Percentiles rank a stretch among this genome's conserved stretches.
These are phyloP conservation scores for Lissonota sp. DNA, from an alignment of 2,888 invertebrate genomes.

Conservation along the genomic window DNA sequence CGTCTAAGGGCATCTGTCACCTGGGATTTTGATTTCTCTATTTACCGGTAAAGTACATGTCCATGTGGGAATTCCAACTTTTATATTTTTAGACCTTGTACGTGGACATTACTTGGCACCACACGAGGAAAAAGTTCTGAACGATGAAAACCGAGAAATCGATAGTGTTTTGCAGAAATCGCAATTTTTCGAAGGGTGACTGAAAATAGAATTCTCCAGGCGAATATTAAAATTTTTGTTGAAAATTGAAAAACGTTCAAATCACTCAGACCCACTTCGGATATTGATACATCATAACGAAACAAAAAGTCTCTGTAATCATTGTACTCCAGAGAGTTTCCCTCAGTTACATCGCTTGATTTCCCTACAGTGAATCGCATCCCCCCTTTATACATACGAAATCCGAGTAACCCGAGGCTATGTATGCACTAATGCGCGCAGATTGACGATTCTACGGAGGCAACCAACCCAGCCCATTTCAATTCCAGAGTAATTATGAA, in stretches of 20 bases:
- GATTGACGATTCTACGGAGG: not conserved
- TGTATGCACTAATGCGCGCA: not conserved
- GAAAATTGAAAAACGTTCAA: too few relatives aligned
- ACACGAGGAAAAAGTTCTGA: too few relatives aligned
- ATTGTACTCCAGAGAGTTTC: slow-evolving; percentile 29
- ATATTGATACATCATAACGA: not conserved
- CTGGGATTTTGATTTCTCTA: not conserved
- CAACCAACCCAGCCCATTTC: not conserved
- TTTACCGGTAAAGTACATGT: too few relatives aligned
- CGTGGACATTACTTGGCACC: too few relatives aligned
- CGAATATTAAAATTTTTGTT: too few relatives aligned
- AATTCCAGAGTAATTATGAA: slow-evolving; percentile 28
- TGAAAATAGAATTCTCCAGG: too few relatives aligned
- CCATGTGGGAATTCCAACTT: too few relatives aligned
- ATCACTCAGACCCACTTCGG: too few relatives aligned
- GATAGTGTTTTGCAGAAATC: too few relatives aligned
- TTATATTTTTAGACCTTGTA: too few relatives aligned
- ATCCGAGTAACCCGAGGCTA: slow-evolving; percentile 10
- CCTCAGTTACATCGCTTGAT: slow-evolving; percentile 47
- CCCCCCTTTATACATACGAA: not conserved
- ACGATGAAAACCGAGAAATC: too few relatives aligned
- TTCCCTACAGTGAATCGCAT: slow-evolving; percentile 37
- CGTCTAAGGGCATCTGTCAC: not conserved
- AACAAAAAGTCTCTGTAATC: slow-evolving; percentile 25
- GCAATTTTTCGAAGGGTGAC: too few relatives aligned